Conservation (phyloP, 2,888 invertebrate genomes). For the Bombylius discolor region DNA sequence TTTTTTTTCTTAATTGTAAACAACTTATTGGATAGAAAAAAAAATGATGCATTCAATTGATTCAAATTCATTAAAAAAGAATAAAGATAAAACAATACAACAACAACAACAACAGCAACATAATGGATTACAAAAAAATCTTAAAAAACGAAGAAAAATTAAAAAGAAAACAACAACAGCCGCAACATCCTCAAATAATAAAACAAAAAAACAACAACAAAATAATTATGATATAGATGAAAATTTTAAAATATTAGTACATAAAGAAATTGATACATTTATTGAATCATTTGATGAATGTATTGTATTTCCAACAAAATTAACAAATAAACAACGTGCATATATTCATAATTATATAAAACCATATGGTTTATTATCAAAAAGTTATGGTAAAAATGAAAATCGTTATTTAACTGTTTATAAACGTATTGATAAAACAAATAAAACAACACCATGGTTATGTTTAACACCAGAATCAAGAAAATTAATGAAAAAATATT, state of each 20-base stretch:
- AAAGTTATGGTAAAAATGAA: not conserved
- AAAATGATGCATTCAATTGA: too few species aligned
- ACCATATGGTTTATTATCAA: not conserved
- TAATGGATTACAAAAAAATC: too few species aligned
- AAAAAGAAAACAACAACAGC: too few species aligned
- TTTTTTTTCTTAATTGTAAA: too few species aligned
- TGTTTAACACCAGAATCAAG: not conserved
- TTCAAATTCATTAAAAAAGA: too few species aligned
- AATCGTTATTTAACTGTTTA: slow-evolving; percentile 1
- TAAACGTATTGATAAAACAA: not conserved
- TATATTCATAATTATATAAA: slow-evolving; percentile 3
- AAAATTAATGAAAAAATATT: not conserved
- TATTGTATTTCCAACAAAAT: not conserved
- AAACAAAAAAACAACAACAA: too few species aligned
- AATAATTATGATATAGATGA: not conserved
- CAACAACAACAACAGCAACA: too few species aligned
- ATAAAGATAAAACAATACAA: too few species aligned
- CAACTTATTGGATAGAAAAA: too few species aligned
- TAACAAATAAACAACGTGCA: not conserved
- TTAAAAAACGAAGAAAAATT: too few species aligned
- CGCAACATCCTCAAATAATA: too few species aligned
- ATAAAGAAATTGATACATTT: not conserved
- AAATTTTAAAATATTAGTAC: not conserved
- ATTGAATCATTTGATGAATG: not conserved
- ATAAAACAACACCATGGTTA: not conserved